phyloP scores from a whole-genome alignment of 2,888 invertebrate species.

The Helobdella robusta region DNA sequence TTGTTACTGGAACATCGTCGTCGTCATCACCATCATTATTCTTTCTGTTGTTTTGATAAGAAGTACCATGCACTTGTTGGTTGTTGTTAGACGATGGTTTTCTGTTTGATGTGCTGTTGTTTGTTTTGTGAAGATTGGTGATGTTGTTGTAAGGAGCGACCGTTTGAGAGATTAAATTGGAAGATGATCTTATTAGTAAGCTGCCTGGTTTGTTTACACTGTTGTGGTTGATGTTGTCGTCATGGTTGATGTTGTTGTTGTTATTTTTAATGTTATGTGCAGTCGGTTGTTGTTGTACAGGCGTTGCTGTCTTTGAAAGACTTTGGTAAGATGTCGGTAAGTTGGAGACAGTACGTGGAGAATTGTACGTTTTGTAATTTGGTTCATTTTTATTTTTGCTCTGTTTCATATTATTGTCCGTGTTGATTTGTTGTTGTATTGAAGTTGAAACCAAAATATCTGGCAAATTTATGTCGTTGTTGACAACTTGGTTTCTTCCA shows the following conservation, averaged over 20 bases:
- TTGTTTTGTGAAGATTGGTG: neutral
- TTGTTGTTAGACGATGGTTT: too few species aligned
- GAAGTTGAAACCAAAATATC: too few species aligned
- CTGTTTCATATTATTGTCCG: neutral
- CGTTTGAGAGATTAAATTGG: neutral
- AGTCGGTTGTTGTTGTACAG: neutral
- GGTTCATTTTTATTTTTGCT: neutral
- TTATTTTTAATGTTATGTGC: neutral
- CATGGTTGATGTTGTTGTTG: neutral
- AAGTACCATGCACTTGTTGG: too few species aligned
- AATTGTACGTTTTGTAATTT: neutral
- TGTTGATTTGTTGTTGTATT: slow-evolving; percentile 5
- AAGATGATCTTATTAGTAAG: neutral
- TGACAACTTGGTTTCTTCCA: too few species aligned
- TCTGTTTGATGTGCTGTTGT: too few species aligned
- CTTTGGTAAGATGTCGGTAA: too few species aligned
- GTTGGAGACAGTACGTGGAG: neutral
- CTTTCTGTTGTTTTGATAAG: neutral
- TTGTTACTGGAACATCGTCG: slow-evolving; percentile 8
- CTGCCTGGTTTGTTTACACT: slow-evolving; percentile 12
- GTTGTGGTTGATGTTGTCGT: neutral
- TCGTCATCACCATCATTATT: neutral
- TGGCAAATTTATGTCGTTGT: too few species aligned
- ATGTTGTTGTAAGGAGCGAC: slow-evolving; percentile 16
- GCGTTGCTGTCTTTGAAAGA: too few species aligned